A percentile compares a stretch with the other conserved stretches of the same genome.
Evolutionary conservation across 2,888 invertebrate species (phyloP).

Genomic region (Griposia aprilina): DNA sequence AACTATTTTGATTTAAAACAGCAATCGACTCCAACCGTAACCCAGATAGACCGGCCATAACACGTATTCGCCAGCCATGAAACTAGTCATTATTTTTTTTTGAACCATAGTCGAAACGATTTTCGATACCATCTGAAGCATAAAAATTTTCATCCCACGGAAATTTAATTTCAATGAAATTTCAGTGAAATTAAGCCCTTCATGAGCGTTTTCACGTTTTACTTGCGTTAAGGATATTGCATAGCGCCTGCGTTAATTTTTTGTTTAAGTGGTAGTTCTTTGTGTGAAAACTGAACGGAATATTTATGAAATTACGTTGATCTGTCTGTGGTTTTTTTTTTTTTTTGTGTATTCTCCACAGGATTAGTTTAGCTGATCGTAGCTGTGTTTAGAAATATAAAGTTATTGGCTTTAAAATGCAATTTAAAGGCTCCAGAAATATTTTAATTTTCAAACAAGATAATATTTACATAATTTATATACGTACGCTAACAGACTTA

Average conservation of each 20-base stretch:
- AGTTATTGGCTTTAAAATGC: too few species aligned
- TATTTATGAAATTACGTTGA: not conserved
- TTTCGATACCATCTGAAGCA: slow-evolving; percentile 49
- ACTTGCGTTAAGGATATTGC: slow-evolving; percentile 32
- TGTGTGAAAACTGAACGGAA: not conserved
- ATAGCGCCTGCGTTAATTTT: slow-evolving; percentile 12
- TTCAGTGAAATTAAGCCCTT: slow-evolving; percentile 60
- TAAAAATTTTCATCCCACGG: slow-evolving; percentile 48
- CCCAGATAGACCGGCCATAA: slow-evolving; percentile 29
- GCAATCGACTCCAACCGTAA: slow-evolving; percentile 32
- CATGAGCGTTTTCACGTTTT: slow-evolving; percentile 37
- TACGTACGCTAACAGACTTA: too few species aligned
- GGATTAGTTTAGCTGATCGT: too few species aligned
- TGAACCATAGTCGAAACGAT: slow-evolving; percentile 48
- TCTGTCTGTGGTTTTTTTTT: not conserved
- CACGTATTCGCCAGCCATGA: slow-evolving; percentile 37
- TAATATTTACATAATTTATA: too few species aligned
- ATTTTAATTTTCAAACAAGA: too few species aligned
- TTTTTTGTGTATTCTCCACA: not conserved
- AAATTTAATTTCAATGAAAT: slow-evolving; percentile 67
- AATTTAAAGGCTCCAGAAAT: too few species aligned
- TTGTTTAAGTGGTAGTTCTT: slow-evolving; percentile 13
- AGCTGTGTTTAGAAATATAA: too few species aligned
- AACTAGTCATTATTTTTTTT: slow-evolving; percentile 61
- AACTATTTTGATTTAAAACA: slow-evolving; percentile 25